Conservation (phyloP, 2,797 vertebrate genomes). For the Atherinosoma microstoma region DNA sequence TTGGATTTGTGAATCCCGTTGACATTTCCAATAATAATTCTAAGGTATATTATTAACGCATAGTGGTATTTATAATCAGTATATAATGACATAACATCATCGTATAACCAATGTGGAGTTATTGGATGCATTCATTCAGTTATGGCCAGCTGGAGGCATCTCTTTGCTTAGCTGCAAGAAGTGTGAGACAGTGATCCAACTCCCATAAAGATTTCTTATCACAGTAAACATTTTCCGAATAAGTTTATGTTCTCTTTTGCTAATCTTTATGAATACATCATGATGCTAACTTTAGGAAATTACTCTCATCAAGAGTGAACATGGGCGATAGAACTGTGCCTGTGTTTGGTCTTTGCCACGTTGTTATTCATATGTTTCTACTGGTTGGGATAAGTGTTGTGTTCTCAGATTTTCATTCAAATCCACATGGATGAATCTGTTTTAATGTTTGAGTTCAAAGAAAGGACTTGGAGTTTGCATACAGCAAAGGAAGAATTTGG, state of each 20-base stretch:
- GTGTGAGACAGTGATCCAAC: background rate
- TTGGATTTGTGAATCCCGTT: conserved; percentile 4
- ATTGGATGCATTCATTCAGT: background rate
- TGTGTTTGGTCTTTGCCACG: background rate
- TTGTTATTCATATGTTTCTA: too few species aligned
- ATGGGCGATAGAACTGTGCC: background rate
- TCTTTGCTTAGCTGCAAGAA: background rate
- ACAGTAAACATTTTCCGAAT: background rate
- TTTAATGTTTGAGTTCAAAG: background rate
- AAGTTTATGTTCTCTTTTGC: background rate
- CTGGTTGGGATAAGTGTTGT: background rate
- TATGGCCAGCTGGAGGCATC: background rate
- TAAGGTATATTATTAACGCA: background rate
- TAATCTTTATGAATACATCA: background rate
- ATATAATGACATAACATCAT: background rate
- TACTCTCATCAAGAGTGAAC: background rate
- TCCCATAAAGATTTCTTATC: background rate
- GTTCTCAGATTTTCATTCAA: background rate
- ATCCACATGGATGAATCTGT: background rate
- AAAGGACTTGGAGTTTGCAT: background rate
- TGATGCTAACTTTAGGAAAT: background rate
- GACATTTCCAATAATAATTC: conserved; percentile 5
- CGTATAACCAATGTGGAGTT: background rate
- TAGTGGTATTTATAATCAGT: background rate
- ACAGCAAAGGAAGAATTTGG: conserved; percentile 1